Conservation (phyloP, 2,797 vertebrate genomes). For the Mus spretus region DNA sequence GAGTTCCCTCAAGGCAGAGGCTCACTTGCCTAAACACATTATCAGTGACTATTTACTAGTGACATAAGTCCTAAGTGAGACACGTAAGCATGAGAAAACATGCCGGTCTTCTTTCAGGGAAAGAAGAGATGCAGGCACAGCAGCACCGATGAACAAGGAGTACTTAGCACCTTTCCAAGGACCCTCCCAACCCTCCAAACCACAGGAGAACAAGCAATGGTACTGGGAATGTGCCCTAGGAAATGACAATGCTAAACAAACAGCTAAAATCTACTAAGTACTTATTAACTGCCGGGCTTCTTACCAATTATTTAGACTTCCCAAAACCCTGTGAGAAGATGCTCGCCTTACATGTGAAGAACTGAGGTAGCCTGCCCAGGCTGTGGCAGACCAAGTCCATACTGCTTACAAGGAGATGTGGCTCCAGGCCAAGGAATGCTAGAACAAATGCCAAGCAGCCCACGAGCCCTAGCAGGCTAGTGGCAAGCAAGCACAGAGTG, state of each 20-base stretch:
- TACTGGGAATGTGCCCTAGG: constrained; percentile 8
- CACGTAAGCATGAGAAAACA: neutral
- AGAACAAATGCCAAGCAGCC: neutral
- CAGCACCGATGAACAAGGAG: neutral
- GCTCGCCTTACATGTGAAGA: constrained; percentile 59
- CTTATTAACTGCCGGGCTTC: constrained; percentile 71
- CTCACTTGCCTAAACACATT: neutral
- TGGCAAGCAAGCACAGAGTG: constrained; percentile 2
- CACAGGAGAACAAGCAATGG: constrained; percentile 38
- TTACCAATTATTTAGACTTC: constrained; percentile 65
- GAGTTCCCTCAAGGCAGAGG: neutral
- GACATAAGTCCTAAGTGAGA: neutral
- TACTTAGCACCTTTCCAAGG: neutral
- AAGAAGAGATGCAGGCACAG: neutral
- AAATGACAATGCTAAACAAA: constrained; percentile 53
- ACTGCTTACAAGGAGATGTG: neutral
- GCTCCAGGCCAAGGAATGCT: neutral
- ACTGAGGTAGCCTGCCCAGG: constrained; percentile 17
- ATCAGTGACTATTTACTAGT: neutral
- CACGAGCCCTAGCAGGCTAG: neutral
- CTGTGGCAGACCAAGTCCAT: neutral
- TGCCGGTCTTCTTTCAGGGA: neutral
- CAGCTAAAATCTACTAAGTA: constrained; percentile 69
- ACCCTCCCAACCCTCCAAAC: neutral
- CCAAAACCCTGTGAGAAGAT: constrained; percentile 70